Evolutionary conservation across 2,888 invertebrate genomes (phyloP).

Genomic region (Brenthis hecate): DNA sequence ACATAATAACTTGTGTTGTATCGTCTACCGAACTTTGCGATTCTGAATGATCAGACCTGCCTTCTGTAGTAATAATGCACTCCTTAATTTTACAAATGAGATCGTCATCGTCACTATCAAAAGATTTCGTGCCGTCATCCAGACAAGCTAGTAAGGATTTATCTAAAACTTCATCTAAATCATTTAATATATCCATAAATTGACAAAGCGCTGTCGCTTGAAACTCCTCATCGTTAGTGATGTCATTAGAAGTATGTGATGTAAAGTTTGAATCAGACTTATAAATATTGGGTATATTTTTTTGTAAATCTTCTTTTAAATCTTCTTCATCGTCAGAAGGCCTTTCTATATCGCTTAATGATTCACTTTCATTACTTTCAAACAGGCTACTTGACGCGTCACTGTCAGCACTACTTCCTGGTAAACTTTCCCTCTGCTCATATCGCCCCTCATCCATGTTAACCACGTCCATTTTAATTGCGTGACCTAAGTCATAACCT

Average conservation of each 20-base stretch:
- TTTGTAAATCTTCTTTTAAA: conserved; percentile 71
- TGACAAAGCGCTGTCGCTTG: conserved; percentile 76
- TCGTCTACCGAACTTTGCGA: conserved; percentile 66
- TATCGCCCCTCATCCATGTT: conserved; percentile 69
- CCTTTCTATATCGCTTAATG: conserved; percentile 62
- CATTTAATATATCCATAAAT: conserved; percentile 81
- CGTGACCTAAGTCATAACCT: conserved; percentile 74
- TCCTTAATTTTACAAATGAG: conserved; percentile 74
- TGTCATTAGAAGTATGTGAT: conserved; percentile 68
- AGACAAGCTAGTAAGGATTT: conserved; percentile 75
- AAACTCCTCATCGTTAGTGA: conserved; percentile 75
- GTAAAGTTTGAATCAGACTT: conserved; percentile 73
- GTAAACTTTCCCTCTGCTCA: conserved; percentile 64
- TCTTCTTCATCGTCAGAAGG: conserved; percentile 71
- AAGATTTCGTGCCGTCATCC: conserved; percentile 63
- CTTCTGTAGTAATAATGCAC: conserved; percentile 58
- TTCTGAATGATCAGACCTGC: conserved; percentile 53
- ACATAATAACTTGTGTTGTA: conserved; percentile 66
- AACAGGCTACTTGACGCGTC: conserved; percentile 64
- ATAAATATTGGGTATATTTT: conserved; percentile 74
- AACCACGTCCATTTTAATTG: conserved; percentile 76
- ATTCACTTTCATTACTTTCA: conserved; percentile 60
- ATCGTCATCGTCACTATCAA: conserved; percentile 75
- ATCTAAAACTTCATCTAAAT: conserved; percentile 83
- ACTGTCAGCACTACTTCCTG: conserved; percentile 65